Conservation (phyloP, 2,113 vertebrate species). For the Elephantulus edwardii region DNA sequence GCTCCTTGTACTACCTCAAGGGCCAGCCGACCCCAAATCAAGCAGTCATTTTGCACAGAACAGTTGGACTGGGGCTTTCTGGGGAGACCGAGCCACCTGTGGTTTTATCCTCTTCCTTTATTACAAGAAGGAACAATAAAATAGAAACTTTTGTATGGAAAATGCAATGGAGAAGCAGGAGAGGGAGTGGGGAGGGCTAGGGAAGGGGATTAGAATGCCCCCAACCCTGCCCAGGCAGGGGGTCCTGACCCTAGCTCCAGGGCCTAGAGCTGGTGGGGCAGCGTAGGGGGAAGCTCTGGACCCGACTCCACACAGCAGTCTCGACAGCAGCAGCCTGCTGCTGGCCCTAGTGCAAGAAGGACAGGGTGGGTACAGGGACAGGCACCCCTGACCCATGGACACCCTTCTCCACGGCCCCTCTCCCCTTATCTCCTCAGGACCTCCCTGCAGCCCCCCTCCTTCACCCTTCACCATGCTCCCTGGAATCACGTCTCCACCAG, state of each 20-base stretch:
- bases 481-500: neutral
- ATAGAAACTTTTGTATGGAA: constrained; percentile 85
- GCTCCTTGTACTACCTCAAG: constrained; percentile 2
- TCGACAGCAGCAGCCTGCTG: constrained; percentile 67
- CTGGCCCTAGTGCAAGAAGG: constrained; percentile 25
- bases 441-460: too few species aligned
- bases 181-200: neutral
- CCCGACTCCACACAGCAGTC: constrained; percentile 68
- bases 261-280: constrained; percentile 54
- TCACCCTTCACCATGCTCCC: too few species aligned
- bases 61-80: neutral
- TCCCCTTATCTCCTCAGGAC: too few species aligned
- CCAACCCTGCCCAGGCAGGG: neutral
- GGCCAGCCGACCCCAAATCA: neutral
- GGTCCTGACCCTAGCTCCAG: neutral
- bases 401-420: too few species aligned
- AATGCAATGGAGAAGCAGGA: constrained; percentile 63
- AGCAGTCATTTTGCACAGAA: neutral
- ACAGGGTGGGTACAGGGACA: neutral
- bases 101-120: constrained; percentile 83
- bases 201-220: neutral
- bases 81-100: neutral
- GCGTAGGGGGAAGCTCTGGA: constrained; percentile 4
- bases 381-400: too few species aligned
- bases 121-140: constrained; percentile 85